Evolutionary conservation across 2,113 vertebrate genomes (phyloP).

Genomic region (Hemiscyllium ocellatum): DNA sequence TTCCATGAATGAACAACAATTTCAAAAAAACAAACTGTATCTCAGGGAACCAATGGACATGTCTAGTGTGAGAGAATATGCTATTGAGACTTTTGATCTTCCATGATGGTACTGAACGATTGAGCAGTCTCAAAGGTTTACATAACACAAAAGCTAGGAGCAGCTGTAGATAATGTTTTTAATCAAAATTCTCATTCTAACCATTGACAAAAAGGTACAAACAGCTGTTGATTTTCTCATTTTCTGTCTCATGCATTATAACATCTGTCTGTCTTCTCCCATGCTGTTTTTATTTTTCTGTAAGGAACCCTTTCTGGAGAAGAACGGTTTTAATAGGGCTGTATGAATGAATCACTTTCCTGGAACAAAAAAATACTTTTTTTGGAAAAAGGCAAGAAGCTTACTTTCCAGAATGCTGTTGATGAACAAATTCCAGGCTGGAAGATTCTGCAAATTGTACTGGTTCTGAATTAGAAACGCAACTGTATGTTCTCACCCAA

Average conservation of each 20-base stretch:
- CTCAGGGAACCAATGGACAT: no score
- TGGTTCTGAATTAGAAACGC: neutral
- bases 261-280: neutral
- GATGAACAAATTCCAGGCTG: neutral
- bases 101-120: no score
- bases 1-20: no score
- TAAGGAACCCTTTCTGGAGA: neutral
- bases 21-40: no score
- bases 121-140: no score
- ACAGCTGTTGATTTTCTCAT: neutral
- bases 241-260: neutral
- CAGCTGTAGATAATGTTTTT: no score
- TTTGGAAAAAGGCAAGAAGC: neutral
- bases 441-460: neutral
- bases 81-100: no score
- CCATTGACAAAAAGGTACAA: neutral
- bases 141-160: no score
- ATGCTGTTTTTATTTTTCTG: neutral
- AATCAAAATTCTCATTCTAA: neutral
- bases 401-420: neutral
- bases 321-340: neutral
- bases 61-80: no score
- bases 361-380: neutral
- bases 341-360: neutral
- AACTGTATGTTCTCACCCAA: neutral